These are phyloP conservation scores for Eptatretus burgeri DNA, from an alignment of 2,113 vertebrate species.

Conservation along the genomic window DNA sequence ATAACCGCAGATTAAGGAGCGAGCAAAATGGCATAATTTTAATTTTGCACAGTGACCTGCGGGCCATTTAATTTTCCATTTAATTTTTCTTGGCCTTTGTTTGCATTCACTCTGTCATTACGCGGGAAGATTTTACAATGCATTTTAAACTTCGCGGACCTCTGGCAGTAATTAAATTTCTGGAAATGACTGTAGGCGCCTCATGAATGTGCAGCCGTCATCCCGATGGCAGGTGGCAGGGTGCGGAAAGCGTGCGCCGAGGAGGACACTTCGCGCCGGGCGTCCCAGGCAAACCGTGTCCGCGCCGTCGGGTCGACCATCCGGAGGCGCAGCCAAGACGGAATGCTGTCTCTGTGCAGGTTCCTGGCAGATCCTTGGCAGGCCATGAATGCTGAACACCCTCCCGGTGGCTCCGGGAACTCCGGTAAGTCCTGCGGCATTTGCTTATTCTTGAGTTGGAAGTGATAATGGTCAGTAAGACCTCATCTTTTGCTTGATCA, in stretches of 20 bases:
- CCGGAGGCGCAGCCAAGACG: not conserved
- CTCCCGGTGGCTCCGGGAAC: not conserved
- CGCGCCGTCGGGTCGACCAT: too few species aligned
- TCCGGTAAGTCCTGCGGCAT: constrained; percentile 1
- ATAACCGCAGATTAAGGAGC: constrained; percentile 6
- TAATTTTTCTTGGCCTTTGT: constrained; percentile 5
- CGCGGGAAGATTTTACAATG: constrained; percentile 3
- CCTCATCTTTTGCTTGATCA: too few species aligned
- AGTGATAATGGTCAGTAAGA: too few species aligned
- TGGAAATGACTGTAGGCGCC: constrained; percentile 5
- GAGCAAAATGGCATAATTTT: constrained; percentile 6
- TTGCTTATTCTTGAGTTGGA: too few species aligned
- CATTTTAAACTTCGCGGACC: constrained; percentile 5
- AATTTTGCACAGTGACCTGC: constrained; percentile 4
- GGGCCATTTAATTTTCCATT: constrained; percentile 7
- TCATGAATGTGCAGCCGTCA: constrained; percentile 1
- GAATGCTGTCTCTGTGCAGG: constrained; percentile 2
- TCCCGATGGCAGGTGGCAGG: constrained; percentile 3
- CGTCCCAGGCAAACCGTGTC: too few species aligned
- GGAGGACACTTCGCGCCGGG: too few species aligned
- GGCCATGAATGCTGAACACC: not conserved
- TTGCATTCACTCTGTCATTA: constrained; percentile 6
- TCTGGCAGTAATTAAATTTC: constrained; percentile 6
- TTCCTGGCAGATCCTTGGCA: constrained; percentile 3
- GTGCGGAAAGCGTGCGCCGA: not conserved